These are phyloP conservation scores for Marisa cornuarietis DNA, from an alignment of 1,140 invertebrate genomes.

Conservation along the genomic window DNA sequence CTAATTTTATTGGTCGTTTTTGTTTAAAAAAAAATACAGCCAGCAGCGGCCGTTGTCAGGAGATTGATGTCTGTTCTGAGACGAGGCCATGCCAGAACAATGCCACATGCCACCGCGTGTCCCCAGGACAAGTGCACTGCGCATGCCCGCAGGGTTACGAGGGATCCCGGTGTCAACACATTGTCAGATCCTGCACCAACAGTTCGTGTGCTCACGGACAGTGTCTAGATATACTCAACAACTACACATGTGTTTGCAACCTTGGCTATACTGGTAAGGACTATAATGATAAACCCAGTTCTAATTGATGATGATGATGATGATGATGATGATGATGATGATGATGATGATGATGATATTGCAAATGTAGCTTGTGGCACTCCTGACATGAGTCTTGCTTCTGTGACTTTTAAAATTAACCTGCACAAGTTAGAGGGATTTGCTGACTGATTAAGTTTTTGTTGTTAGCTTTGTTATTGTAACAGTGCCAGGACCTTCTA, in stretches of 20 bases:
- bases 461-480: too few species aligned
- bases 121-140: not conserved
- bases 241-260: slow-evolving; percentile 26
- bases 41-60: not conserved
- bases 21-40: too few species aligned
- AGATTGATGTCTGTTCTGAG: slow-evolving; percentile 1
- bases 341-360: too few species aligned
- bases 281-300: not conserved
- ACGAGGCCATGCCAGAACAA: slow-evolving; percentile 5
- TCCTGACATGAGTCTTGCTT: too few species aligned
- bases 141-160: not conserved
- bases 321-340: too few species aligned
- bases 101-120: not conserved
- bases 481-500: too few species aligned
- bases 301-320: too few species aligned
- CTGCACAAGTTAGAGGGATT: too few species aligned
- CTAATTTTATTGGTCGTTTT: too few species aligned
- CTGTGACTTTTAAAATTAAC: too few species aligned
- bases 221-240: slow-evolving; percentile 19
- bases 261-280: slow-evolving; percentile 24
- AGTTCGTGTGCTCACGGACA: not conserved
- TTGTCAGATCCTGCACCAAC: slow-evolving; percentile 13
- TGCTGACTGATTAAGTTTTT: too few species aligned
- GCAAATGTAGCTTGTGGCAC: too few species aligned
- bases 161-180: slow-evolving; percentile 6